These are phyloP conservation scores for Lasius fuliginosus DNA, from an alignment of 2,888 invertebrate species.

Conservation along the genomic window DNA sequence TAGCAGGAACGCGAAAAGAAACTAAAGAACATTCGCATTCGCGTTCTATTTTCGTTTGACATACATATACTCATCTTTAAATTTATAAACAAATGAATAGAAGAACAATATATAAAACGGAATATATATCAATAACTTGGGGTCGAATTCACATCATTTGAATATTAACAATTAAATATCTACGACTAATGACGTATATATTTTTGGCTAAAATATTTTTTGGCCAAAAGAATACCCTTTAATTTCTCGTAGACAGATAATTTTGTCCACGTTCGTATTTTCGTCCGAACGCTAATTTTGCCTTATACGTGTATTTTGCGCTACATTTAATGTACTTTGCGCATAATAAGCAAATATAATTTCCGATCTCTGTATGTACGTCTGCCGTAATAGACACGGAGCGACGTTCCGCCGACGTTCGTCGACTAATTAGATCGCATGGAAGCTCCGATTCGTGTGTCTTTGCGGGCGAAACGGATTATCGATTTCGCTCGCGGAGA, in stretches of 20 bases:
- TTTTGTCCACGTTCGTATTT: neutral
- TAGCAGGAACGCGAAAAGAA: neutral
- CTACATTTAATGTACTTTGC: neutral
- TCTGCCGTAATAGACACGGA: neutral
- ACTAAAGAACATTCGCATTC: neutral
- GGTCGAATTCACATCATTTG: neutral
- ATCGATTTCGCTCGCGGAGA: conserved; percentile 43
- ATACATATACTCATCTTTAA: neutral
- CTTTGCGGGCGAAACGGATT: conserved; percentile 21
- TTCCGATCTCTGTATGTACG: neutral
- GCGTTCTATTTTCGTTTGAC: neutral
- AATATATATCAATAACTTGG: neutral
- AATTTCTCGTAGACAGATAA: neutral
- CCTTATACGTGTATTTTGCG: too few species aligned
- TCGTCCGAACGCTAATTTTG: neutral
- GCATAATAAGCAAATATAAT: neutral
- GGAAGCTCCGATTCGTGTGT: conserved; percentile 13
- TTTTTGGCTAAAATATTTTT: neutral
- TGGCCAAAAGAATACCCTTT: neutral
- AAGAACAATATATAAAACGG: neutral
- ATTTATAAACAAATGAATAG: neutral
- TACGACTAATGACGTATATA: neutral
- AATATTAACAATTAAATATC: conserved; percentile 12
- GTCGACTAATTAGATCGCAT: conserved; percentile 42
- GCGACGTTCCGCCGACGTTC: neutral